Evolutionary conservation across 2,113 vertebrate species (phyloP).

Genomic region (Poeciliopsis occidentalis): DNA sequence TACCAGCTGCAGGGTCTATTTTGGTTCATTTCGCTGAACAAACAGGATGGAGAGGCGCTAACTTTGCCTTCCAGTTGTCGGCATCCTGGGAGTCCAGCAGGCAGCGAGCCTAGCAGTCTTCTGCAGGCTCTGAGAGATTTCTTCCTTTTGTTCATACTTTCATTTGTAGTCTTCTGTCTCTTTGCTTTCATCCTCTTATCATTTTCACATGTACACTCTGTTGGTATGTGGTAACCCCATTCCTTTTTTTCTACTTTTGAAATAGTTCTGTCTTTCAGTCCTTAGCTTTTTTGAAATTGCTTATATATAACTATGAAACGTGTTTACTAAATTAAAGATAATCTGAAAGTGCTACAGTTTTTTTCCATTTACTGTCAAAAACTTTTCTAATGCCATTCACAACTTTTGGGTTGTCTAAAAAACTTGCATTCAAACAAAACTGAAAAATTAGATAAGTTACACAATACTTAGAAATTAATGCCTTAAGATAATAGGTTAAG

Average conservation of each 20-base stretch:
- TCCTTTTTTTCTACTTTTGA: too few relatives aligned
- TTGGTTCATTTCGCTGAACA: slow-evolving; percentile 42
- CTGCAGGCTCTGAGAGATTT: slow-evolving; percentile 18
- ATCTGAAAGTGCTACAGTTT: background rate
- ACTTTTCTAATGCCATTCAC: background rate
- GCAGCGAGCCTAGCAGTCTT: background rate
- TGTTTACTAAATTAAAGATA: background rate
- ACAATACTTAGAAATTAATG: background rate
- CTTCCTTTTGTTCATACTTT: slow-evolving; percentile 15
- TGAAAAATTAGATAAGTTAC: background rate
- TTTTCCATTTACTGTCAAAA: background rate
- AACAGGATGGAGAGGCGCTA: slow-evolving; percentile 35
- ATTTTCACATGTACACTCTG: too few relatives aligned
- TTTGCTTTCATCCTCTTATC: background rate
- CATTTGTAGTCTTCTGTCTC: background rate
- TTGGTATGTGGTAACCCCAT: too few relatives aligned
- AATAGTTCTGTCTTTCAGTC: too few relatives aligned
- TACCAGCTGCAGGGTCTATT: slow-evolving; percentile 40
- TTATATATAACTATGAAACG: background rate
- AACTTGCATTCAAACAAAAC: background rate
- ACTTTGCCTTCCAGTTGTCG: slow-evolving; percentile 32
- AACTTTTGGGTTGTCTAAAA: background rate
- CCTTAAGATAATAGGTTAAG: background rate
- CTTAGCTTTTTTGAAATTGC: too few relatives aligned
- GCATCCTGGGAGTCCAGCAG: slow-evolving; percentile 20